Percentiles rank a stretch among this genome's conserved stretches.
Evolutionary conservation across 2,888 invertebrate genomes (phyloP).

Genomic region (Drosophila mayaguana): DNA sequence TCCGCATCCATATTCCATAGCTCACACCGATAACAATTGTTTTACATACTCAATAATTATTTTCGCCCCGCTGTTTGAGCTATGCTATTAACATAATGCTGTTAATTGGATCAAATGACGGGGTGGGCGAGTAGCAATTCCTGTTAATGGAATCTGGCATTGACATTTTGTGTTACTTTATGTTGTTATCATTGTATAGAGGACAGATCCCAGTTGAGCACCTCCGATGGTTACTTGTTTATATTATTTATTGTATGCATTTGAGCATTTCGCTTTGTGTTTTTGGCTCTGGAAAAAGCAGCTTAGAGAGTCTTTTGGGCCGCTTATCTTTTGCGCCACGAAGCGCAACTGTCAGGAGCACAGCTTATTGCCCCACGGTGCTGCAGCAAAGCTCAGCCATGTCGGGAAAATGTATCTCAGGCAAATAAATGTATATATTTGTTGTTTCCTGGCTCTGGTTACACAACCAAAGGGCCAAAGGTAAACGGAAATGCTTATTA

Average conservation of each 20-base stretch:
- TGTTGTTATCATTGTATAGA: too few relatives aligned
- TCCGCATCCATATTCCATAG: too few relatives aligned
- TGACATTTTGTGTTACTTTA: too few relatives aligned
- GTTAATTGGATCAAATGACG: too few relatives aligned
- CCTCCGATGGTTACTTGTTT: neutral
- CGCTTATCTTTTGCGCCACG: neutral
- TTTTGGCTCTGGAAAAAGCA: neutral
- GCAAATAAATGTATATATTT: slow-evolving; percentile 22
- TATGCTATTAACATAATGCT: too few relatives aligned
- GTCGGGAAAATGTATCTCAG: slow-evolving; percentile 17
- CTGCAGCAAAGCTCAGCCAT: slow-evolving; percentile 10
- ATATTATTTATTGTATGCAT: too few relatives aligned
- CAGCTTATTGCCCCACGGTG: slow-evolving; percentile 57
- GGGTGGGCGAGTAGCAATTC: too few relatives aligned
- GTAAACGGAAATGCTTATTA: slow-evolving; percentile 24
- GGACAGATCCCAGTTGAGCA: too few relatives aligned
- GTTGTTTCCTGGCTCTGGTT: slow-evolving; percentile 40
- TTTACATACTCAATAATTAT: too few relatives aligned
- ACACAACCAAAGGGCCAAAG: slow-evolving; percentile 14
- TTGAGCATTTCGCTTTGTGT: slow-evolving; percentile 6
- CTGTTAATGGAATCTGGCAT: too few relatives aligned
- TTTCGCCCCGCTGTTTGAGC: too few relatives aligned
- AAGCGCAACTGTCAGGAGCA: slow-evolving; percentile 68
- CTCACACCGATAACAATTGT: too few relatives aligned
- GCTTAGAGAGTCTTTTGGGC: neutral